phyloP scores from a whole-genome alignment of 92 coral and sea anemone species.

The Hydrozoanthus gracilis region DNA sequence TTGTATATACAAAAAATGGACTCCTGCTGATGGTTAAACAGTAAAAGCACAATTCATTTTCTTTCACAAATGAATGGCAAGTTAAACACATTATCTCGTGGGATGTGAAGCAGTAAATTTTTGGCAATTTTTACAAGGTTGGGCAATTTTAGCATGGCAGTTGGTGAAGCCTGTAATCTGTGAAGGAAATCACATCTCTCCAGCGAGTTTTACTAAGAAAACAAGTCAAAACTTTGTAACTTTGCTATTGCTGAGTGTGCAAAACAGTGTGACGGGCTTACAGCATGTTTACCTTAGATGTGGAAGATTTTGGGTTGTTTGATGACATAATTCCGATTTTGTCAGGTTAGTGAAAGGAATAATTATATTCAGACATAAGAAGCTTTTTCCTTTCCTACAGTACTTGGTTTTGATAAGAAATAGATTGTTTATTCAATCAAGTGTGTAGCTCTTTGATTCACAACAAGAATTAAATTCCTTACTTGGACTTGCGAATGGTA shows the following conservation, averaged over 20 bases:
- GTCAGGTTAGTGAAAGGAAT: conserved; percentile 28
- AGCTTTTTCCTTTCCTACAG: background rate
- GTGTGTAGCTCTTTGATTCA: too few relatives aligned
- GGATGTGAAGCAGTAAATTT: conserved; percentile 52
- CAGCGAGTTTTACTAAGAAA: conserved; percentile 18
- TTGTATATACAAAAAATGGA: conserved; percentile 8
- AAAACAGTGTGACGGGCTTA: background rate
- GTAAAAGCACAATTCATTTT: conserved; percentile 31
- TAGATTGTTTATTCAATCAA: background rate
- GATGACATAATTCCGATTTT: conserved; percentile 49
- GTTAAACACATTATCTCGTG: conserved; percentile 44
- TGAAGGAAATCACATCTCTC: conserved; percentile 26
- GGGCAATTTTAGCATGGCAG: conserved; percentile 46
- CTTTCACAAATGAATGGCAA: conserved; percentile 42
- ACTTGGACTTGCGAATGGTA: too few relatives aligned
- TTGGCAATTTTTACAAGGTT: conserved; percentile 41
- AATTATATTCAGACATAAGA: background rate
- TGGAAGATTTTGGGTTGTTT: conserved; percentile 46
- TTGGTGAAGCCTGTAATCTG: conserved; percentile 42
- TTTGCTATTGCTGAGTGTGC: conserved; percentile 17
- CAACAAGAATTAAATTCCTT: too few relatives aligned
- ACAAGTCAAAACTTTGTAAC: conserved; percentile 23
- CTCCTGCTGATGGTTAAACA: conserved; percentile 39
- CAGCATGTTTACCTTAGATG: conserved; percentile 41
- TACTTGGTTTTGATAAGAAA: background rate